Evolutionary conservation across 2,113 vertebrate genomes (phyloP), one percentile per base, ranked within the genome.

Genomic region (Mionectes macconnelli): DNA sequence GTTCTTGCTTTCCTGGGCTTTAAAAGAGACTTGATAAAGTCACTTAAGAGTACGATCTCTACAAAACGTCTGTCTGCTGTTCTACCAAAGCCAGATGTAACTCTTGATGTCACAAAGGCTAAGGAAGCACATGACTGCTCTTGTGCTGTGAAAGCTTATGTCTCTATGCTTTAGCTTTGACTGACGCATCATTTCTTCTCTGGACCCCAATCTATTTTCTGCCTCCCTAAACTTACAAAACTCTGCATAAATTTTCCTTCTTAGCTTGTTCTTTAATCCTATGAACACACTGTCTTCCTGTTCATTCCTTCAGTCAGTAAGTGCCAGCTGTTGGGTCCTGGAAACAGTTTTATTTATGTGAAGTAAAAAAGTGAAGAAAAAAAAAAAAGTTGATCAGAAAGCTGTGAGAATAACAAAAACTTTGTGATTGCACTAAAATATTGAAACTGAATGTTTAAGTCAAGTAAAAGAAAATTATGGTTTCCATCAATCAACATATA

Each of bases 191-290:
- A 97, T 98, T 98, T 99, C 97, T 97, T 96, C 97, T 96, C 69
- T 95, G 96, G 84, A 98, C 97, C 97, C 97, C 97, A 96, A 98
- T 98, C 98, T 98, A 99, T 99, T 99, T 99, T 98, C 98, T 98
- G 98, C 98, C 97, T 98, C 98, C 98, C 97, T 98, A 98, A 98
- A 97, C 97, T 98, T 98, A 98, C 98, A 98, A 98, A 98, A 98
- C 95, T 97, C 95, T 98, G 98, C 98, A 98, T 98, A 98, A 97
- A 98, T 98, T 98, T 98, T 98, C 83, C 85, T 96, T 98, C 97
- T 97, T 93, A 96, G 92, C 66, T 96, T 97, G 86, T 94, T 97
- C 96, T 90, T 82, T 97, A 97, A 97, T 97, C 96, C 96, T 97
- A 45, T 67, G 88, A 97, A 97, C 94, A 97, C 96, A 96, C 78